These are phyloP conservation scores for Kradibia gibbosae DNA, from an alignment of 1,140 invertebrate species.

Conservation along the genomic window DNA sequence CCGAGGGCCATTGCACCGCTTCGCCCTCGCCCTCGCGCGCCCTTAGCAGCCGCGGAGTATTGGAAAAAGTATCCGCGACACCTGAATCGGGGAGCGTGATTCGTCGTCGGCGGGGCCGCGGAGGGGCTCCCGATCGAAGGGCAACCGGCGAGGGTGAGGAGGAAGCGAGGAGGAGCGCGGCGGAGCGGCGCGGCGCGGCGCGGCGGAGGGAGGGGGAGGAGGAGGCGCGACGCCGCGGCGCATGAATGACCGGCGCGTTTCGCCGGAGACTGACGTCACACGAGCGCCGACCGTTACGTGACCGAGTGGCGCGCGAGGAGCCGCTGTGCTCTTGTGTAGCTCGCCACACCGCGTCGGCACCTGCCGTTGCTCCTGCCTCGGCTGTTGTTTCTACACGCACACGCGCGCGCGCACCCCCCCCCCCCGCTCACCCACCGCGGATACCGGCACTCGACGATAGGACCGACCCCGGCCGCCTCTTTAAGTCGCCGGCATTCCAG, in stretches of 20 bases:
- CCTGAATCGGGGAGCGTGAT: too few species aligned
- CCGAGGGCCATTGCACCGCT: background rate
- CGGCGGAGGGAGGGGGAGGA: background rate
- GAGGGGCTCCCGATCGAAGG: too few species aligned
- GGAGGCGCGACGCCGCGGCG: conserved; percentile 22
- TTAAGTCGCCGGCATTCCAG: background rate
- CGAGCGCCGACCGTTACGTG: conserved; percentile 67
- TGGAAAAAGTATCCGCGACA: too few species aligned
- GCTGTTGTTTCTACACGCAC: background rate
- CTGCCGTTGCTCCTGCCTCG: background rate
- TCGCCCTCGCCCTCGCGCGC: background rate
- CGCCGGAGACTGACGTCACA: conserved; percentile 47
- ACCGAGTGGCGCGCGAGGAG: conserved; percentile 58
- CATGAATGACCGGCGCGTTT: conserved; percentile 60
- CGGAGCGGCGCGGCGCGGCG: background rate
- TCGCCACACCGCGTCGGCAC: background rate
- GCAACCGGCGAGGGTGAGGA: too few species aligned
- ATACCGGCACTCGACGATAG: background rate
- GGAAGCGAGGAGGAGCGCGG: too few species aligned
- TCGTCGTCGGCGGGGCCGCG: too few species aligned
- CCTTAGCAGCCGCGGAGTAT: too few species aligned
- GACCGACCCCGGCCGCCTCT: background rate
- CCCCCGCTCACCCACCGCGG: background rate
- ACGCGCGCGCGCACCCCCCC: background rate
- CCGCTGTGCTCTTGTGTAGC: conserved; percentile 52